Evolutionary conservation across 2,888 invertebrate species (phyloP), one percentile per base, ranked within the genome.

Genomic region (Acanthosepion lycidas): DNA sequence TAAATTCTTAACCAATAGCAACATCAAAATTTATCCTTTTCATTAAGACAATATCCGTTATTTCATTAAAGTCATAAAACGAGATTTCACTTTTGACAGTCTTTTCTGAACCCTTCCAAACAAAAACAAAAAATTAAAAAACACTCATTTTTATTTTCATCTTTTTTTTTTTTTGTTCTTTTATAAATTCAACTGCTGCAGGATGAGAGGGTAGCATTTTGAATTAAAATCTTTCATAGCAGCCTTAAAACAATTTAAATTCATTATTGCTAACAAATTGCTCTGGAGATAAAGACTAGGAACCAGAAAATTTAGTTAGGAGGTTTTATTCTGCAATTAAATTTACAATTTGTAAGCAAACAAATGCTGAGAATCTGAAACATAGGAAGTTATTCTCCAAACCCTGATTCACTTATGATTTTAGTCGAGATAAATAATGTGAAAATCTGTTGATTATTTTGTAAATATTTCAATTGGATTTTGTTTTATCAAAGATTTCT

Each of bases 301-400:
- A 78, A 78, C n/a, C 78, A 78, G 78, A 78, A 78, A 78, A 78
- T n/a, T 78, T 78, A 8, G 78, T 78, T 78, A 78, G 28, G 78
- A 78, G 78, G 15, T 78, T 78, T 78, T 78, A 28, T 78, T 64
- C 9, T n/a, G 78, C 78, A 78, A 78, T 78, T 78, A n/a, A 78
- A 78, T 78, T 78, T 78, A n/a, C n/a, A n/a, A 78, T 28, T 78
- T 78, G 78, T 78, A 78, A 78, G n/a, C 78, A 78, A 78, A 78
- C 78, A n/a, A 78, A 78, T n/a, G 78, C n/a, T n/a, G 28, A 0
- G 78, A n/a, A 78, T n/a, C 78, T n/a, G 8, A 78, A 78, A 78
- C 28, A n/a, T 28, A n/a, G 28, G 28, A 78, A 78, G 78, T 78
- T 28, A 8, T 78, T n/a, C 18, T 9, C n/a, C n/a, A 9, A 78